Evolutionary conservation across 1,140 invertebrate species (phyloP).

Genomic region (Panonychus citri): DNA sequence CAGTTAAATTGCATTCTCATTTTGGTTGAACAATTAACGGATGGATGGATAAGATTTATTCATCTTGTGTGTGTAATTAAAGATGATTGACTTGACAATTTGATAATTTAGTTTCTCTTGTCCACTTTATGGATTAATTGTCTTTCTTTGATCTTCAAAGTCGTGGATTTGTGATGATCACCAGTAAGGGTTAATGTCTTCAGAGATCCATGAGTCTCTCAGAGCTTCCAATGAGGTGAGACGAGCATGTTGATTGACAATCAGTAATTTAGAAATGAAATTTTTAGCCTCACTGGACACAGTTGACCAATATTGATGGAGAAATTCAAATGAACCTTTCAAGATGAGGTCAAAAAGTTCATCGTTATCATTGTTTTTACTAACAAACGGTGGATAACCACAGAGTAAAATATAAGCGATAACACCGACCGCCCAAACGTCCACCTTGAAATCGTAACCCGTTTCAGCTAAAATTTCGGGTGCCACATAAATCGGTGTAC

Average conservation of each 20-base stretch:
- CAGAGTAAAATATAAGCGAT: constrained; percentile 89
- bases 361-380: constrained; percentile 34
- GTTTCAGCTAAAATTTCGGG: constrained; percentile 90
- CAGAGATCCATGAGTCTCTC: constrained; percentile 55
- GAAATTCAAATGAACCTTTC: constrained; percentile 74
- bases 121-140: no score
- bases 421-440: constrained; percentile 92
- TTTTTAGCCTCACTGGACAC: constrained; percentile 54
- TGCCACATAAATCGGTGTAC: constrained; percentile 88
- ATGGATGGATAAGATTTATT: no score
- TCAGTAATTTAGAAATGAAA: constrained; percentile 61
- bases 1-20: no score
- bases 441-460: constrained; percentile 48
- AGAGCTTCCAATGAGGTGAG: constrained; percentile 80
- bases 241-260: constrained; percentile 60
- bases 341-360: constrained; percentile 78
- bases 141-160: no score
- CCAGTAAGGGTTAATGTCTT: neutral
- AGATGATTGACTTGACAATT: no score
- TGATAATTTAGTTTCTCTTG: no score
- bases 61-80: no score
- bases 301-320: constrained; percentile 75
- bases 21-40: no score
- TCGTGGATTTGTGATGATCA: no score
- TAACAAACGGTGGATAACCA: constrained; percentile 86